phyloP scores from a whole-genome alignment of 2,113 vertebrate species.

The Tiliqua scincoides region DNA sequence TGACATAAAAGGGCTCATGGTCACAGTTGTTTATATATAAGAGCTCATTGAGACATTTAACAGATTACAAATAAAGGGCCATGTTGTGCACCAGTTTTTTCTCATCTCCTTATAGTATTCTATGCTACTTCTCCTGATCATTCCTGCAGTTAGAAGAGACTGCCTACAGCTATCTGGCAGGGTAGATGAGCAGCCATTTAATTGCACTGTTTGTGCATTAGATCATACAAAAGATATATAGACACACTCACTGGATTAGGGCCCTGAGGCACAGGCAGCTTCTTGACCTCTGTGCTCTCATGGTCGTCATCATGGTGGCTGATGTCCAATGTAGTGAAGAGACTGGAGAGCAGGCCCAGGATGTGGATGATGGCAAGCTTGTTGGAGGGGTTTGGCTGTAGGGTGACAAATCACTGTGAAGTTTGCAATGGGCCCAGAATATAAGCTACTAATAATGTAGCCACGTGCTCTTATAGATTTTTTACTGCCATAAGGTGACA shows the following conservation, averaged over 20 bases:
- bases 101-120: neutral
- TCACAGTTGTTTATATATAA: neutral
- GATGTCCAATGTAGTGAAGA: conserved; percentile 97
- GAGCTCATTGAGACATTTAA: neutral
- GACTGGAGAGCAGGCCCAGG: conserved; percentile 95
- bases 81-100: neutral
- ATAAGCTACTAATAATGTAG: neutral
- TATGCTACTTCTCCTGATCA: too few species aligned
- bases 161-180: neutral
- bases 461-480: neutral
- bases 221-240: neutral
- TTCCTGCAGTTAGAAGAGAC: neutral
- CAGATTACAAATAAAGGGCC: neutral
- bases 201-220: neutral
- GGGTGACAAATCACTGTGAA: conserved; percentile 49
- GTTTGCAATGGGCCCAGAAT: neutral
- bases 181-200: neutral
- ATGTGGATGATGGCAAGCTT: conserved; percentile 99
- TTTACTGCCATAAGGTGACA: neutral
- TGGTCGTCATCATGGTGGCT: conserved; percentile 96
- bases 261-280: conserved; percentile 87
- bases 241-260: conserved; percentile 91
- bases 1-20: neutral
- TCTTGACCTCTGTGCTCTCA: conserved; percentile 88
- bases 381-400: conserved; percentile 96